Conservation (phyloP, 2,797 vertebrate species). For the Lindbergichthys nudifrons region DNA sequence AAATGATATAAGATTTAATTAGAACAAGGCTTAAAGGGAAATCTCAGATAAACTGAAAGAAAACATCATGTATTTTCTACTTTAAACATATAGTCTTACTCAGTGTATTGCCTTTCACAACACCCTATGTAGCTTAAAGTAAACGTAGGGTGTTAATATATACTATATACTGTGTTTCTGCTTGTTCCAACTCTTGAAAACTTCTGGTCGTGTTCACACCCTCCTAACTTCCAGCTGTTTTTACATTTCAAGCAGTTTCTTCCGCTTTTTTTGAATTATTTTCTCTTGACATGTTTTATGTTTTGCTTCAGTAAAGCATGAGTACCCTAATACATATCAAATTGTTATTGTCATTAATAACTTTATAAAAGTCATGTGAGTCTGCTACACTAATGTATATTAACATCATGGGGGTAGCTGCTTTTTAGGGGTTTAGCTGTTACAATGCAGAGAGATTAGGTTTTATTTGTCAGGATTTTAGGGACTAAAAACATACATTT, state of each 20-base stretch:
- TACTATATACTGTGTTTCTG: not conserved
- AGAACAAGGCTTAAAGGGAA: conserved; percentile 20
- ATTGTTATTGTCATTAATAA: too few species aligned
- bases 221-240: not conserved
- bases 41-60: not conserved
- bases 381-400: not conserved
- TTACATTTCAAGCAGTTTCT: too few species aligned
- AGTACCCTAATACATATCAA: too few species aligned
- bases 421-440: not conserved
- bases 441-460: not conserved
- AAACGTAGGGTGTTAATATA: not conserved
- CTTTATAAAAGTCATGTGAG: not conserved
- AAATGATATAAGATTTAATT: not conserved
- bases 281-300: too few species aligned
- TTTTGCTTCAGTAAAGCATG: too few species aligned
- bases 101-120: not conserved
- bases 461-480: not conserved
- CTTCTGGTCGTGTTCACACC: not conserved
- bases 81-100: not conserved
- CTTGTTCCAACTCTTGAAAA: not conserved
- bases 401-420: not conserved
- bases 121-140: not conserved
- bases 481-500: too few species aligned
- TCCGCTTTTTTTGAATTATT: not conserved
- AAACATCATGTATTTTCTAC: not conserved